These are phyloP conservation scores for Sciurus vulgaris DNA, from an alignment of 2,797 vertebrate species.

Conservation along the genomic window DNA sequence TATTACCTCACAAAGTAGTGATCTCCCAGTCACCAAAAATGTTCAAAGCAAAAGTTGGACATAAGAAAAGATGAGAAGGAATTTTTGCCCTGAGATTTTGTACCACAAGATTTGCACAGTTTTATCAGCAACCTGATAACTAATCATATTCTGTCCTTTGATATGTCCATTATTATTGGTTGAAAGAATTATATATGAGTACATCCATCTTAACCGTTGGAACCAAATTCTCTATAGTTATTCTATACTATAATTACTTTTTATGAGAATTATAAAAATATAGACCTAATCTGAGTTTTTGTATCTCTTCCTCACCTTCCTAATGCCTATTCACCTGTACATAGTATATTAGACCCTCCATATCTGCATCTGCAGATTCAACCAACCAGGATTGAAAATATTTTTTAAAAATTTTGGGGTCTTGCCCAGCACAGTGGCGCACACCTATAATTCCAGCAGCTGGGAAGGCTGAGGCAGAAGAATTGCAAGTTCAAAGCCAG, in stretches of 20 bases:
- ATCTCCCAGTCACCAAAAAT: constrained; percentile 27
- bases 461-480: too few relatives aligned
- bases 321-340: too few relatives aligned
- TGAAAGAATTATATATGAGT: not conserved
- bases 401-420: too few relatives aligned
- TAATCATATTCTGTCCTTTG: not conserved
- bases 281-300: not conserved
- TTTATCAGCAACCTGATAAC: not conserved
- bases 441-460: too few relatives aligned
- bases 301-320: not conserved
- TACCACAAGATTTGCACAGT: not conserved
- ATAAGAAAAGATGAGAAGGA: not conserved
- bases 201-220: not conserved
- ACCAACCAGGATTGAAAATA: not conserved
- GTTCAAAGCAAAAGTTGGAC: not conserved
- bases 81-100: not conserved
- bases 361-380: not conserved
- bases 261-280: not conserved
- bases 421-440: too few relatives aligned
- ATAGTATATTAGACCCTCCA: too few relatives aligned
- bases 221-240: not conserved
- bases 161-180: not conserved
- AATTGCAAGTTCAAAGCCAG: too few relatives aligned
- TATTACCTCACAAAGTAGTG: constrained; percentile 48
- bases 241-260: not conserved